These are phyloP conservation scores for Caenorhabditis elegans DNA, from an alignment of 1,140 invertebrate genomes.

Conservation along the genomic window WBcel235 BX284606.5:14714501-14715000, in stretches of 20 bases:
- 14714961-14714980: slow-evolving; percentile 52
- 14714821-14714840: slow-evolving; percentile 43
- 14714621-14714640: slow-evolving; percentile 41
- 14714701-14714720: slow-evolving; percentile 54
- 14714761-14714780: slow-evolving; percentile 53
- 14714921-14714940: slow-evolving; percentile 45
- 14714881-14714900: too few species aligned
- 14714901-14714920: slow-evolving; percentile 23
- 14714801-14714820: slow-evolving; percentile 54
- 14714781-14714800: slow-evolving; percentile 52
- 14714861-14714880: not conserved
- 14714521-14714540: slow-evolving; percentile 58
- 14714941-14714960: slow-evolving; percentile 45
- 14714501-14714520: not conserved
- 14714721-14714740: slow-evolving; percentile 57
- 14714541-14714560: slow-evolving; percentile 46
- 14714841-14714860: slow-evolving; percentile 32
- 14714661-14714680: slow-evolving; percentile 51
- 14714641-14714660: not conserved
- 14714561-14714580: slow-evolving; percentile 61
- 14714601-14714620: slow-evolving; percentile 60
- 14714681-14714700: slow-evolving; percentile 48
- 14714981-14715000: slow-evolving; percentile 43
- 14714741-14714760: slow-evolving; percentile 51
- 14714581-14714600: slow-evolving; percentile 60